A percentile compares a stretch with the other conserved stretches of the same genome.
Conservation (phyloP, 2,797 vertebrate genomes). For the Silurus lanzhouensis region DNA sequence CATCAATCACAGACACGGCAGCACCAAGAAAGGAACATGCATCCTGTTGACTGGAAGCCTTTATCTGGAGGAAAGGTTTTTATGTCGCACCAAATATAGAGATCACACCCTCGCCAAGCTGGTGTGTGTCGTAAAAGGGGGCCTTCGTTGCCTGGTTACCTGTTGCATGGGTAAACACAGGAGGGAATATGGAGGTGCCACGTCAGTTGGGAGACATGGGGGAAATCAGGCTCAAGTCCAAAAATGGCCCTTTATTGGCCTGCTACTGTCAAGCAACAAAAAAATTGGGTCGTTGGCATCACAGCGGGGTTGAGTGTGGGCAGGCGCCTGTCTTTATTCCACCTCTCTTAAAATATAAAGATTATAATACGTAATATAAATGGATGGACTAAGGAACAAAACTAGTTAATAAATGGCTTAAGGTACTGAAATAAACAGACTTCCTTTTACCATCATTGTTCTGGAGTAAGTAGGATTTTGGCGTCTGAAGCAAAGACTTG, state of each 20-base stretch:
- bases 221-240: constrained; percentile 36
- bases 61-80: constrained; percentile 65
- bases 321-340: background rate
- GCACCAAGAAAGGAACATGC: constrained; percentile 74
- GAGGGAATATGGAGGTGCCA: constrained; percentile 61
- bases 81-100: constrained; percentile 72
- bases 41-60: constrained; percentile 63
- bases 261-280: constrained; percentile 44
- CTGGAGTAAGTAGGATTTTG: background rate
- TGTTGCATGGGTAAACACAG: constrained; percentile 67
- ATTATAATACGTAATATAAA: background rate
- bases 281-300: constrained; percentile 14
- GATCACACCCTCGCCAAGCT: constrained; percentile 62
- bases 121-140: constrained; percentile 44
- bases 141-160: constrained; percentile 67
- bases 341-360: background rate
- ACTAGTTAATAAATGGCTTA: background rate
- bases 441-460: background rate
- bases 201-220: constrained; percentile 57
- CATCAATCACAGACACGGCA: constrained; percentile 61
- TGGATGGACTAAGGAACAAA: background rate
- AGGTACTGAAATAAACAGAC: background rate
- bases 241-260: constrained; percentile 44
- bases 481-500: background rate
- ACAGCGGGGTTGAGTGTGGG: background rate